A percentile compares a stretch with the other conserved stretches of the same genome.
Conservation (phyloP, 1,140 invertebrate genomes). For the Mercenaria mercenaria region DNA sequence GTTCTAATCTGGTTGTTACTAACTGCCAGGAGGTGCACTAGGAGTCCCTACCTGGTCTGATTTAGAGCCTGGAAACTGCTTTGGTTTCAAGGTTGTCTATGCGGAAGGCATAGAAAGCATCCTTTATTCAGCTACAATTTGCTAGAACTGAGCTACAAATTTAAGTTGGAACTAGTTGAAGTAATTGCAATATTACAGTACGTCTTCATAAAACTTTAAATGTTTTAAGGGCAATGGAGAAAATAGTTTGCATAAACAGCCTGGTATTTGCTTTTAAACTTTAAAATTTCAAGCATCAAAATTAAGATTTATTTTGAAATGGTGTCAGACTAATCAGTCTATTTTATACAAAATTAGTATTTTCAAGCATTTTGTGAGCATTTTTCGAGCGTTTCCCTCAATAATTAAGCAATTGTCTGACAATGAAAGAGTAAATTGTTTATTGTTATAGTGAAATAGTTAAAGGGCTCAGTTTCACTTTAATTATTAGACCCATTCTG, state of each 20-base stretch:
- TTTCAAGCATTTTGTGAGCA: background rate
- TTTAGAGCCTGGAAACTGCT: too few species aligned
- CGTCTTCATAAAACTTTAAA: too few species aligned
- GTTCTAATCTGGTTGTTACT: too few species aligned
- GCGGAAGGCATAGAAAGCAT: too few species aligned
- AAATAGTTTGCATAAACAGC: slow-evolving; percentile 7
- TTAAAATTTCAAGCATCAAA: slow-evolving; percentile 15
- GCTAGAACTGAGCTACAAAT: too few species aligned
- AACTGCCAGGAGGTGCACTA: too few species aligned
- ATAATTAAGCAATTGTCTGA: slow-evolving; percentile 13
- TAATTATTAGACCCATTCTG: slow-evolving; percentile 18
- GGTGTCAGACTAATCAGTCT: slow-evolving; percentile 19
- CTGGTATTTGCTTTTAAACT: background rate
- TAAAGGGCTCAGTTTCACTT: background rate
- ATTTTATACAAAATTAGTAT: background rate
- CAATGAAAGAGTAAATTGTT: slow-evolving; percentile 27
- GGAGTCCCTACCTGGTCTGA: too few species aligned
- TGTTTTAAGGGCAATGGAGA: slow-evolving; percentile 1
- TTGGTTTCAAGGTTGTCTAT: too few species aligned
- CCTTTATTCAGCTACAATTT: too few species aligned
- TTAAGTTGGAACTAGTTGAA: too few species aligned
- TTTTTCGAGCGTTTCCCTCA: background rate
- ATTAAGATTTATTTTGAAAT: slow-evolving; percentile 27
- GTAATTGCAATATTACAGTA: too few species aligned
- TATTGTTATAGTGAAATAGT: slow-evolving; percentile 13